Evolutionary conservation across 2,113 vertebrate species (phyloP).

Genomic region (Chrysochloris asiatica): DNA sequence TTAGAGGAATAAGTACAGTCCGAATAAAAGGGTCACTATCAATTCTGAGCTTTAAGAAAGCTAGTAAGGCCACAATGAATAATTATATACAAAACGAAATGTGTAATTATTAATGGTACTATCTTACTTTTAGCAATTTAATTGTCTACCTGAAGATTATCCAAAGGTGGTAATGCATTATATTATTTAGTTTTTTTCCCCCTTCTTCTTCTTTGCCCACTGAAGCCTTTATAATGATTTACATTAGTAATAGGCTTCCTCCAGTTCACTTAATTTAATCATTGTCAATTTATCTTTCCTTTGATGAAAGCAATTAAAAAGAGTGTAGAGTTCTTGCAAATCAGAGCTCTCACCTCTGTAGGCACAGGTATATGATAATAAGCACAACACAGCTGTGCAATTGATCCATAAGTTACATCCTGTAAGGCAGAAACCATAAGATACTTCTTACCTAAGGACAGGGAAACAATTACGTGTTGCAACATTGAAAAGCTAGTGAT

Average conservation of each 20-base stretch:
- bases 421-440: background rate
- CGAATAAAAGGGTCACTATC: slow-evolving; percentile 71
- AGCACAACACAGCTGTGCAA: background rate
- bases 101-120: slow-evolving; percentile 75
- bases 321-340: background rate
- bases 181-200: slow-evolving; percentile 60
- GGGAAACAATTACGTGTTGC: background rate
- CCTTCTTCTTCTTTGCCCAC: slow-evolving; percentile 73
- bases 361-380: background rate
- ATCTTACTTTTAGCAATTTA: slow-evolving; percentile 73
- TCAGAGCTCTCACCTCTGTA: background rate
- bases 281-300: slow-evolving; percentile 71
- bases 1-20: slow-evolving; percentile 54
- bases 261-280: slow-evolving; percentile 77
- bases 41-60: slow-evolving; percentile 68
- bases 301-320: slow-evolving; percentile 70
- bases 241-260: slow-evolving; percentile 77
- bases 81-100: slow-evolving; percentile 71
- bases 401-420: background rate
- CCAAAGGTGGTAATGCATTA: slow-evolving; percentile 69
- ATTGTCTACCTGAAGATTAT: slow-evolving; percentile 76
- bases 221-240: slow-evolving; percentile 81
- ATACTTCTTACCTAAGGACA: background rate
- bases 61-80: slow-evolving; percentile 68
- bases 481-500: background rate